Conservation (phyloP, 53 echinoderm and acorn worm genomes). For the Pentamera pediparva region DNA sequence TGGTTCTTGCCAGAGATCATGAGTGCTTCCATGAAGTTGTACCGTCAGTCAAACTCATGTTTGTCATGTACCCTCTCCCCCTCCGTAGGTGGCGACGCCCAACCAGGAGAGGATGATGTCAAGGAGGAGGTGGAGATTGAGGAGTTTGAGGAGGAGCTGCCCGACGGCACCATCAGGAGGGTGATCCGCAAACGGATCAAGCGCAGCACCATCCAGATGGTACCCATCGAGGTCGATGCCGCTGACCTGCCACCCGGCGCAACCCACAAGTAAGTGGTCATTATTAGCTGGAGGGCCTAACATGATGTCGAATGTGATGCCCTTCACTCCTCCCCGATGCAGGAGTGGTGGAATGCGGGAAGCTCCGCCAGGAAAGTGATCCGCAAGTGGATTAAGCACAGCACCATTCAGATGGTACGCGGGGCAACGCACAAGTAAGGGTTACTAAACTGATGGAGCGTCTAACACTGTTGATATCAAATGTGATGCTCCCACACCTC, state of each 20-base stretch:
- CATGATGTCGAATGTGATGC: too few relatives aligned
- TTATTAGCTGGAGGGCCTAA: too few relatives aligned
- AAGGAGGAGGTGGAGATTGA: slow-evolving; percentile 83
- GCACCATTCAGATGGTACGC: slow-evolving; percentile 70
- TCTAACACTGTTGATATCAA: too few relatives aligned
- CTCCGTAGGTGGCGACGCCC: too few relatives aligned
- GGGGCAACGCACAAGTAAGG: slow-evolving; percentile 68
- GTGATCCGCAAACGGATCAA: slow-evolving; percentile 74
- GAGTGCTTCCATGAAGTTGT: too few relatives aligned
- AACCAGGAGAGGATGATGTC: slow-evolving; percentile 59
- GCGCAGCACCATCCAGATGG: slow-evolving; percentile 72
- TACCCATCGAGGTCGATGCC: slow-evolving; percentile 75
- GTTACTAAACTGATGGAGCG: too few relatives aligned
- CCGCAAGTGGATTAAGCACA: slow-evolving; percentile 61
- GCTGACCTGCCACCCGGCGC: slow-evolving; percentile 65
- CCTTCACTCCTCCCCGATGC: neutral
- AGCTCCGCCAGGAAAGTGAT: slow-evolving; percentile 59
- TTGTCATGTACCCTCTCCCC: neutral
- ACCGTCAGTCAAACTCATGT: neutral
- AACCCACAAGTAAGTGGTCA: slow-evolving; percentile 54
- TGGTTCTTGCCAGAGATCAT: too few relatives aligned
- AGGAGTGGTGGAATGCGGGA: slow-evolving; percentile 58
- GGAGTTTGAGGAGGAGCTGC: slow-evolving; percentile 83
- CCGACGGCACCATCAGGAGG: slow-evolving; percentile 77
- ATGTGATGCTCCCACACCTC: too few relatives aligned